phyloP scores from a whole-genome alignment of 2,797 vertebrate genomes.

The Gallinago stenura region DNA sequence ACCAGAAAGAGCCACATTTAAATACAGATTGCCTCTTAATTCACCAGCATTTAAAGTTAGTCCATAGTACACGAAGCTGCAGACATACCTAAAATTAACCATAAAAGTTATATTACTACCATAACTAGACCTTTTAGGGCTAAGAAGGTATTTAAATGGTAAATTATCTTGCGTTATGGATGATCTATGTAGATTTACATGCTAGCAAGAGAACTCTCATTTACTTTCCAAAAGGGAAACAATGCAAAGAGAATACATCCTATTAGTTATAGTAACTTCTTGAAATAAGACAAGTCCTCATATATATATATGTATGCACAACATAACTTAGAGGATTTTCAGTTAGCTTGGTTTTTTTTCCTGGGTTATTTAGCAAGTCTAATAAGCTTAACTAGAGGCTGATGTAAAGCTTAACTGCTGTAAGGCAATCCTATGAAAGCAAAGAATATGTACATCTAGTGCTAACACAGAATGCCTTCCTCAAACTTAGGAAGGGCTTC shows the following conservation, averaged over 20 bases:
- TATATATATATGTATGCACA: neutral
- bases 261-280: neutral
- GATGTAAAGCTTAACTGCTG: neutral
- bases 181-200: neutral
- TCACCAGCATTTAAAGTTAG: slow-evolving; percentile 88
- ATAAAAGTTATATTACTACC: neutral
- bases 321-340: neutral
- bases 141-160: neutral
- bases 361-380: neutral
- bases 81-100: slow-evolving; percentile 84
- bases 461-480: neutral
- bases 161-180: neutral
- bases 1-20: slow-evolving; percentile 89
- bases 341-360: neutral
- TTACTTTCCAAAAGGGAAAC: neutral
- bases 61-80: slow-evolving; percentile 91
- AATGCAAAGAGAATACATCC: neutral
- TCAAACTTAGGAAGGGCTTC: neutral
- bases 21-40: slow-evolving; percentile 84
- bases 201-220: neutral
- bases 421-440: neutral
- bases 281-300: neutral
- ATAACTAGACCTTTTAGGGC: neutral
- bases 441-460: accelerated
- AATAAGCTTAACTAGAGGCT: neutral